Base-by-base conservation (phyloP, 2,113 vertebrate genomes). In the Rhinogobius similis region DNA sequence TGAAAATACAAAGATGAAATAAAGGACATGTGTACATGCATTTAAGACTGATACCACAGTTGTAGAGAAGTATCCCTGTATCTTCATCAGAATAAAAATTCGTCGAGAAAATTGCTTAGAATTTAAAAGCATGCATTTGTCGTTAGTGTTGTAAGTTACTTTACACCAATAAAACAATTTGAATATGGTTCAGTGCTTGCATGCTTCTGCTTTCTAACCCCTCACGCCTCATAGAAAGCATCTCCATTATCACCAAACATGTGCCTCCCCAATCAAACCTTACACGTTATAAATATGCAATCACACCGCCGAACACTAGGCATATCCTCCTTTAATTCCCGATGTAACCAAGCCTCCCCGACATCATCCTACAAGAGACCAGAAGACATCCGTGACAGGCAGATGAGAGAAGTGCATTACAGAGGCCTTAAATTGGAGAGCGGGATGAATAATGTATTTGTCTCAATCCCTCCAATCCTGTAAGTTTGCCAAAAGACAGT, bases 401-500 rank as follows among this genome's bases (percentile, higher is more conserved):
- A 86, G 79, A 87, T 82, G 82, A 87, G 82, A 83, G 77, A 87
- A 90, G 82, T 87, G 79, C 82, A 82, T 89, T 89, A 87, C 70
- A 81, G 79, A 78, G 65, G 84, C 52, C 71, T n/a, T 69, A 78
- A 86, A 88, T 75, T 77, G 79, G 66, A 80, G 85, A 65, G 84
- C 75, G 67, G 81, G 76, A 87, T 88, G 87, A 91, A 91, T 86
- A 83, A 90, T 90, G 84, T 68, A 88, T 86, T 83, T 86, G 64
- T 81, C 79, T 85, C 82, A 86, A 87, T 88, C 76, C 86, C 82
- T 82, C 70, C 79, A 82, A 81, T 86, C 75, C 87, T 79, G 82
- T 82, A 87, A 81, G 63, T 90, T 91, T 83, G 78, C 75, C 74
- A 70, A 86, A 86, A 88, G 87, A 90, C 87, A 85, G 85, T 90